Evolutionary conservation across 2,797 vertebrate species (phyloP).

Genomic region (Brotula barbata): DNA sequence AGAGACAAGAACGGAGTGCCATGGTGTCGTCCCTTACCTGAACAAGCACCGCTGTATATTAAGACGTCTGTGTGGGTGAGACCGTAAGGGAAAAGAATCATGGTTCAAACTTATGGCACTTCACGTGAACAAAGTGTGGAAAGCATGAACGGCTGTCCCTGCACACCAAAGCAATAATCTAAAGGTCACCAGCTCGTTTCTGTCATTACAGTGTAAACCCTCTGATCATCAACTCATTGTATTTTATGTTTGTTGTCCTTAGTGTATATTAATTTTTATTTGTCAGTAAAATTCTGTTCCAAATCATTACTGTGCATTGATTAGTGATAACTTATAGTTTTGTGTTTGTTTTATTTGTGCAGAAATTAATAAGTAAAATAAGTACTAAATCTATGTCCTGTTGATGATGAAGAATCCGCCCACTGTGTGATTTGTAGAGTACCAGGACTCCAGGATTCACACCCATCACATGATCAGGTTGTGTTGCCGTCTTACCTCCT

Average conservation of each 20-base stretch:
- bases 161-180: slow-evolving; percentile 70
- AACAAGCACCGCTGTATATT: slow-evolving; percentile 15
- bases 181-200: slow-evolving; percentile 27
- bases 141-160: slow-evolving; percentile 12
- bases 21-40: slow-evolving; percentile 11
- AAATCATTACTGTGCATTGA: slow-evolving; percentile 54
- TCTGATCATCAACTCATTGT: slow-evolving; percentile 1
- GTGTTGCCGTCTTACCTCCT: no score
- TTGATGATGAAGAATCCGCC: slow-evolving; percentile 44
- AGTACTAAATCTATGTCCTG: no score
- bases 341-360: slow-evolving; percentile 39
- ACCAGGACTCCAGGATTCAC: no score
- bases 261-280: slow-evolving; percentile 22
- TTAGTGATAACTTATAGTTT: slow-evolving; percentile 57
- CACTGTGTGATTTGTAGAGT: neutral
- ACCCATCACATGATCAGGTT: no score
- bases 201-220: slow-evolving; percentile 13
- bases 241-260: slow-evolving; percentile 11
- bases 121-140: slow-evolving; percentile 26
- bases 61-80: slow-evolving; percentile 9
- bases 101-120: slow-evolving; percentile 33
- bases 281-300: slow-evolving; percentile 19
- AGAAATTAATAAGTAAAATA: no score
- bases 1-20: neutral
- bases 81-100: slow-evolving; percentile 40